These are phyloP conservation scores for Drosophila pseudoobscura DNA, from an alignment of 1,140 invertebrate genomes.

Conservation along the genomic window DNA sequence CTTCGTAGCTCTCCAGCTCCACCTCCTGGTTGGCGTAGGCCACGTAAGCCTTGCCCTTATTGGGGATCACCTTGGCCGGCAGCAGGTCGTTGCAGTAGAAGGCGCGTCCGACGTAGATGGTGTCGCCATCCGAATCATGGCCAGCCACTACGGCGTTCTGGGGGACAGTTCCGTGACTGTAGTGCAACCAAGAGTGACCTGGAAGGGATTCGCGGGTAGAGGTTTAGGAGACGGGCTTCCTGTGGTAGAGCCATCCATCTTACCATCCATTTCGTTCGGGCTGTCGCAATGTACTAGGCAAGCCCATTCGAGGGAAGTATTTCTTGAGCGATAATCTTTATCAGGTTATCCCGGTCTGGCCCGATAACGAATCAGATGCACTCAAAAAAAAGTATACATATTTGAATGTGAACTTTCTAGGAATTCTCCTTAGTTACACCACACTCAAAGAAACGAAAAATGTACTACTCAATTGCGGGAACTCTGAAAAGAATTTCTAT, in stretches of 20 bases:
- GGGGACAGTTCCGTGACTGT: conserved; percentile 65
- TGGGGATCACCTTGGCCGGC: conserved; percentile 90
- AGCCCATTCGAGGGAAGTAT: not conserved
- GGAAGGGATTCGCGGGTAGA: conserved; percentile 1
- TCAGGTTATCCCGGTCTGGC: conserved; percentile 26
- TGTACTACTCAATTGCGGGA: too few species aligned
- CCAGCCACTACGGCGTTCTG: conserved; percentile 87
- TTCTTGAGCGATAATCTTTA: conserved; percentile 23
- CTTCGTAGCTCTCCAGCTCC: conserved; percentile 77
- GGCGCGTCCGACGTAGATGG: conserved; percentile 90
- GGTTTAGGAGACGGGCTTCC: not conserved
- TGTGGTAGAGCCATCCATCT: conserved; percentile 10
- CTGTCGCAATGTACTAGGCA: conserved; percentile 33
- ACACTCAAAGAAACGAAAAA: too few species aligned
- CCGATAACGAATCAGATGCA: conserved; percentile 29
- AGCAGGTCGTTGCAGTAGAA: conserved; percentile 89
- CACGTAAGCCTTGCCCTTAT: conserved; percentile 77
- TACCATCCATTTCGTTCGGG: conserved; percentile 61
- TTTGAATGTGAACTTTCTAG: not conserved
- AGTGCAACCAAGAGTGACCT: conserved; percentile 67
- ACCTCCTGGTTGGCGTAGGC: conserved; percentile 64
- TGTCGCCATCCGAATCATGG: conserved; percentile 87
- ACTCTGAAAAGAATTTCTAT: too few species aligned
- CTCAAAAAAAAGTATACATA: not conserved
- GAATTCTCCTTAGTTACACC: too few species aligned